phyloP scores from a whole-genome alignment of 2,113 vertebrate genomes.

The Australoheros scitulus region DNA sequence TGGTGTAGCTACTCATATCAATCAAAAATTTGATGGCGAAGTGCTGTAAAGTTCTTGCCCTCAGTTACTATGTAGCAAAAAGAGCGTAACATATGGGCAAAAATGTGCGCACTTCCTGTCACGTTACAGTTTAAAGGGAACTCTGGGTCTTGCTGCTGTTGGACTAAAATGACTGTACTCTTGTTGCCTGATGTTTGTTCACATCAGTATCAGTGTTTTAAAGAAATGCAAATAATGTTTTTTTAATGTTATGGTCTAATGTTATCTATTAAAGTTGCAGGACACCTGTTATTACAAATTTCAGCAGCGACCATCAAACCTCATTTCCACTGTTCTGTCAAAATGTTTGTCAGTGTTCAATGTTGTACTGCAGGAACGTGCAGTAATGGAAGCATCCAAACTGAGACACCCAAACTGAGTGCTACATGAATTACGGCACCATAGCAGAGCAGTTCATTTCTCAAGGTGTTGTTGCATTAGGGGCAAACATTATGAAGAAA shows the following conservation, averaged over 20 bases:
- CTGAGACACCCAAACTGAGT: no score
- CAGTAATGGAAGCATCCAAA: background rate
- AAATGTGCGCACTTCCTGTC: background rate
- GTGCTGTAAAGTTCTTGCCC: background rate
- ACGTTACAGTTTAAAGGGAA: background rate
- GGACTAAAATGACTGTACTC: background rate
- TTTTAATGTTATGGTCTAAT: background rate
- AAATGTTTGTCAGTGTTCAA: background rate
- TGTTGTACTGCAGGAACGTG: background rate
- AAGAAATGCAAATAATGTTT: background rate
- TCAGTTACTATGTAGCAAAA: background rate
- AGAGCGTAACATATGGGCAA: background rate
- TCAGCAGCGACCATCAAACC: background rate
- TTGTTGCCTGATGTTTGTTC: background rate
- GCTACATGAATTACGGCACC: no score
- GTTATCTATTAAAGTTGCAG: background rate
- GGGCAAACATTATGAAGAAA: background rate
- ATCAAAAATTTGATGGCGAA: background rate
- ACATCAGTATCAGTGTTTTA: fast-evolving
- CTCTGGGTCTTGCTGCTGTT: background rate
- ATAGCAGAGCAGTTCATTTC: background rate
- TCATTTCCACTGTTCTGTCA: background rate
- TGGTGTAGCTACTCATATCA: background rate
- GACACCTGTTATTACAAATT: background rate
- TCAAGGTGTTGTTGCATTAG: background rate